Percentiles rank a stretch among this genome's conserved stretches.
Conservation (phyloP, 2,888 invertebrate genomes). For the Catocala fraxini region DNA sequence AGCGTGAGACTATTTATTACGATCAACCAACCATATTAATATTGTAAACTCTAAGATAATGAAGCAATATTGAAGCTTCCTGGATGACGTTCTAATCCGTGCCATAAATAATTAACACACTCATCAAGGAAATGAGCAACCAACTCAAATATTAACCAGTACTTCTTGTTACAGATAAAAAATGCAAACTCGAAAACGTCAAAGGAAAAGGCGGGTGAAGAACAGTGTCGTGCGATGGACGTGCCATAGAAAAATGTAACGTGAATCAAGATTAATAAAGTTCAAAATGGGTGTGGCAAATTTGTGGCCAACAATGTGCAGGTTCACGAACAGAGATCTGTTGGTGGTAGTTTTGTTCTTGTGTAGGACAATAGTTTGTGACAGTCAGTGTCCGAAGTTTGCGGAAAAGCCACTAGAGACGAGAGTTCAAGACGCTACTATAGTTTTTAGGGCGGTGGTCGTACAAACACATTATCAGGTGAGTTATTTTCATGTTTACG, state of each 20-base stretch:
- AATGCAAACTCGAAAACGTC: constrained; percentile 79
- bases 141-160: constrained; percentile 32
- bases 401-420: constrained; percentile 86
- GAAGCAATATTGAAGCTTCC: not conserved
- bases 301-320: constrained; percentile 63
- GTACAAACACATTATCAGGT: constrained; percentile 81
- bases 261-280: constrained; percentile 45
- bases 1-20: too few species aligned
- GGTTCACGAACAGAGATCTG: constrained; percentile 71
- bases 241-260: constrained; percentile 72
- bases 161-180: constrained; percentile 78
- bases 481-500: constrained; percentile 41
- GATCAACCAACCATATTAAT: not conserved
- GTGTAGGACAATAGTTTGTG: constrained; percentile 84
- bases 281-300: constrained; percentile 68
- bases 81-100: constrained; percentile 1
- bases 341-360: constrained; percentile 75
- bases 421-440: constrained; percentile 83
- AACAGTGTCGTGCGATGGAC: constrained; percentile 71
- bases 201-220: constrained; percentile 75
- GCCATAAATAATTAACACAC: constrained; percentile 23
- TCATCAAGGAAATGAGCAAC: constrained; percentile 29
- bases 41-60: not conserved
- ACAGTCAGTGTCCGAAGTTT: constrained; percentile 83
- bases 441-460: constrained; percentile 86